These are phyloP conservation scores for Halcyon smyrnensis DNA, from an alignment of 2,797 vertebrate species.

Conservation along the genomic window DNA sequence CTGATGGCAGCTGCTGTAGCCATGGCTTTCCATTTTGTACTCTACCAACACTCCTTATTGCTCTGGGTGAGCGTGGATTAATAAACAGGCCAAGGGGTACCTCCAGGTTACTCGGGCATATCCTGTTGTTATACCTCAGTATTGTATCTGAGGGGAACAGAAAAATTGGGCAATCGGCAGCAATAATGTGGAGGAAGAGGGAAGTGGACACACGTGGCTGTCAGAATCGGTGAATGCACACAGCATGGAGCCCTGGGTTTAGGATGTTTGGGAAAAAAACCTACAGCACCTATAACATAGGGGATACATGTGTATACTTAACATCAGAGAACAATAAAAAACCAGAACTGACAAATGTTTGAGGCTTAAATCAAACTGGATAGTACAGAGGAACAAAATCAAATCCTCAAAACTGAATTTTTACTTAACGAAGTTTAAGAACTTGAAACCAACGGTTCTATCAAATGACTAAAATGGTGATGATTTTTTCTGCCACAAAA, in stretches of 20 bases:
- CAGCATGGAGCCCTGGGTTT: background rate
- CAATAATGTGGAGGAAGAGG: background rate
- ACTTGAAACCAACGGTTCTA: background rate
- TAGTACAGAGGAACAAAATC: background rate
- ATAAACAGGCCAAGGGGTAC: background rate
- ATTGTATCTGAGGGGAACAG: background rate
- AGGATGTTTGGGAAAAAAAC: background rate
- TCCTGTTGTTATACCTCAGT: background rate
- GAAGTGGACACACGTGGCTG: background rate
- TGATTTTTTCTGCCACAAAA: background rate
- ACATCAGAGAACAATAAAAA: background rate
- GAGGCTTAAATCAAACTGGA: background rate
- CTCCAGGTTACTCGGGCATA: background rate
- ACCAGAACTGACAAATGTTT: background rate
- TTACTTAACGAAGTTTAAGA: background rate
- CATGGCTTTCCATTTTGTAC: background rate
- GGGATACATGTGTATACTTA: background rate
- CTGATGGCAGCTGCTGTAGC: background rate
- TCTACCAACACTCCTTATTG: background rate
- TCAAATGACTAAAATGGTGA: background rate
- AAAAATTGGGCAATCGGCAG: background rate
- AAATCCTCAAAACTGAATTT: background rate
- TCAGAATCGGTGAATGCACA: background rate
- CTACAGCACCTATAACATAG: rapidly evolving
- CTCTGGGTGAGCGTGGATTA: background rate